A percentile compares a stretch with the other conserved stretches of the same genome.
phyloP scores from a whole-genome alignment of 2,797 vertebrate species.

The Mormyrus proboscirostris region DNA sequence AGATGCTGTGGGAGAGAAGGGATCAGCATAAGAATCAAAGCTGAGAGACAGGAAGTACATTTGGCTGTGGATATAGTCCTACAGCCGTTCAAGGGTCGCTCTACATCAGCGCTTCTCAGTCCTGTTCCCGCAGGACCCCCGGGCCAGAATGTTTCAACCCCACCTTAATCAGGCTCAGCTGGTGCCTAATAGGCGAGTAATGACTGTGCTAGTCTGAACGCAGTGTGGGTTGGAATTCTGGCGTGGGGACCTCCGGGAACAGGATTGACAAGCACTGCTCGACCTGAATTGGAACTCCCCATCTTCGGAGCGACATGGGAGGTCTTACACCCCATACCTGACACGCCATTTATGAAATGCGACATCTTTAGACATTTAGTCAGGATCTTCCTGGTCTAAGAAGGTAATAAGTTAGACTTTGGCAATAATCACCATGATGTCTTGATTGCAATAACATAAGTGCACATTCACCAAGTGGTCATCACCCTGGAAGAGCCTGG shows the following conservation, averaged over 20 bases:
- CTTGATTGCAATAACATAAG: too few species aligned
- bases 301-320: background rate
- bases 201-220: background rate
- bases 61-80: conserved; percentile 35
- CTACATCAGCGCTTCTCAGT: background rate
- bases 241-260: background rate
- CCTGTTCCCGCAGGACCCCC: background rate
- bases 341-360: background rate
- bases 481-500: background rate
- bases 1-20: conserved; percentile 72
- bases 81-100: background rate
- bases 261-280: background rate
- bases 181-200: background rate
- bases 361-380: background rate
- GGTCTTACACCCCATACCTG: background rate
- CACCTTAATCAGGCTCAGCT: background rate
- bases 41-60: conserved; percentile 61
- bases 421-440: background rate
- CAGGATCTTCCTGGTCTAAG: background rate
- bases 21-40: conserved; percentile 65
- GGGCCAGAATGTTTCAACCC: background rate
- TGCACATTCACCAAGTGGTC: too few species aligned
- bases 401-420: background rate
- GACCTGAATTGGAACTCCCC: background rate
- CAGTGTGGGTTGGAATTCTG: background rate